These are phyloP conservation scores for Aeoliscus strigatus DNA, from an alignment of 2,797 vertebrate genomes.

Conservation along the genomic window DNA sequence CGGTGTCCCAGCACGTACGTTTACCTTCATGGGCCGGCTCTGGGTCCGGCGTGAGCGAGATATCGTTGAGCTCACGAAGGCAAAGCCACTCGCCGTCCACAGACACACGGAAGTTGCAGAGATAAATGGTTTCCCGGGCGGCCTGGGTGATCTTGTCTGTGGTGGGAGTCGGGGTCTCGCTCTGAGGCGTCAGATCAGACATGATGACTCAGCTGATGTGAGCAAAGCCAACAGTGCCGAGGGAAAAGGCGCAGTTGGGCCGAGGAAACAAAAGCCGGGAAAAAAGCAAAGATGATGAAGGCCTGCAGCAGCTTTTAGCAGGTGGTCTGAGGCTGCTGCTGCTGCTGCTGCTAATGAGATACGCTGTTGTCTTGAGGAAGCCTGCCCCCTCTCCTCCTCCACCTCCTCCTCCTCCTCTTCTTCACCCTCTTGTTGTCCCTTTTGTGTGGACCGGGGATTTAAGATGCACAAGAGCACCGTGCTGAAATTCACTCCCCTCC, in stretches of 20 bases:
- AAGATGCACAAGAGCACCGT: conserved; percentile 52
- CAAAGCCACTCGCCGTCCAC: conserved; percentile 99
- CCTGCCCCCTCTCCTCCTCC: conserved; percentile 41
- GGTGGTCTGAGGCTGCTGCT: conserved; percentile 63
- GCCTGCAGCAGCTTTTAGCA: conserved; percentile 64
- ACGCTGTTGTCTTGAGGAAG: conserved; percentile 47
- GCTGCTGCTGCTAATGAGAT: conserved; percentile 45
- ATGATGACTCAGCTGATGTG: conserved; percentile 96
- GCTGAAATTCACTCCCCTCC: conserved; percentile 56
- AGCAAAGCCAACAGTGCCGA: conserved; percentile 63
- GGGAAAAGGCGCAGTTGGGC: conserved; percentile 24
- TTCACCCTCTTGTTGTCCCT: conserved; percentile 35
- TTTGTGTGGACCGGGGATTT: conserved; percentile 51
- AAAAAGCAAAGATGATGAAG: conserved; percentile 27
- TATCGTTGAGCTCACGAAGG: conserved; percentile 96
- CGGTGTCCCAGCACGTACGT: conserved; percentile 51
- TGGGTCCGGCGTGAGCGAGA: conserved; percentile 98
- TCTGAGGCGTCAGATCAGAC: conserved; percentile 97
- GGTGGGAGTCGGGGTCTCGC: conserved; percentile 96
- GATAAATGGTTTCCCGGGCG: conserved; percentile 98
- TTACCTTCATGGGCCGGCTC: conserved; percentile 98
- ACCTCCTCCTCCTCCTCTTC: conserved; percentile 25
- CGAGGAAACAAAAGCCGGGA: conserved; percentile 32
- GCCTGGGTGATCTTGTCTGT: conserved; percentile 99
- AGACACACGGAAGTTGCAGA: conserved; percentile 99